These are phyloP conservation scores for Zele albiditarsus DNA, from an alignment of 2,888 invertebrate species.

Conservation along the genomic window DNA sequence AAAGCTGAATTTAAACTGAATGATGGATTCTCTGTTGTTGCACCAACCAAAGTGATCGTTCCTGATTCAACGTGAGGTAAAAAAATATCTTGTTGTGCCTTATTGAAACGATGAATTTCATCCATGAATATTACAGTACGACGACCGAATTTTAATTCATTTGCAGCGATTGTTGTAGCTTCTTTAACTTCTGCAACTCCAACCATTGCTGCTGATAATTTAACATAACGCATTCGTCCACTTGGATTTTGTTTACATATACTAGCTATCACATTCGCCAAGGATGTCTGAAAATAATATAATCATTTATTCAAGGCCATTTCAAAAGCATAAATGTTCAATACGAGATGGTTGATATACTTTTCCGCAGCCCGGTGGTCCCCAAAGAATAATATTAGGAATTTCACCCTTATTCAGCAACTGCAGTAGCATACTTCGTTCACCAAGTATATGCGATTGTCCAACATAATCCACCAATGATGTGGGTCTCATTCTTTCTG, in stretches of 20 bases:
- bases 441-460: slow-evolving; percentile 81
- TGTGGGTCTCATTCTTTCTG: slow-evolving; percentile 83
- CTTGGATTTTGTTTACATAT: slow-evolving; percentile 77
- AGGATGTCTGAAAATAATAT: slow-evolving; percentile 78
- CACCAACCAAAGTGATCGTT: slow-evolving; percentile 84
- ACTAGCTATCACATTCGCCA: slow-evolving; percentile 82
- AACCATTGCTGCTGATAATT: slow-evolving; percentile 84
- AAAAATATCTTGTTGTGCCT: slow-evolving; percentile 88
- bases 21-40: slow-evolving; percentile 92
- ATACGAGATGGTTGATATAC: slow-evolving; percentile 68
- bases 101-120: slow-evolving; percentile 91
- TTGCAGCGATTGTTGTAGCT: slow-evolving; percentile 81
- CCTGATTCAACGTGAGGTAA: slow-evolving; percentile 87
- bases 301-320: background rate
- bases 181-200: slow-evolving; percentile 87
- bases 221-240: slow-evolving; percentile 78
- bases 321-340: background rate
- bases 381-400: slow-evolving; percentile 89
- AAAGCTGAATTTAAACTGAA: slow-evolving; percentile 87
- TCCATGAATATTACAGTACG: slow-evolving; percentile 88
- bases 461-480: slow-evolving; percentile 81
- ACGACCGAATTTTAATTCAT: slow-evolving; percentile 81
- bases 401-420: slow-evolving; percentile 80
- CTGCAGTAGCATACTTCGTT: slow-evolving; percentile 78
- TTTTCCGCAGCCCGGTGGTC: slow-evolving; percentile 91